Base-by-base conservation (phyloP, 1,140 invertebrate species). In the Eueides isabella region DNA sequence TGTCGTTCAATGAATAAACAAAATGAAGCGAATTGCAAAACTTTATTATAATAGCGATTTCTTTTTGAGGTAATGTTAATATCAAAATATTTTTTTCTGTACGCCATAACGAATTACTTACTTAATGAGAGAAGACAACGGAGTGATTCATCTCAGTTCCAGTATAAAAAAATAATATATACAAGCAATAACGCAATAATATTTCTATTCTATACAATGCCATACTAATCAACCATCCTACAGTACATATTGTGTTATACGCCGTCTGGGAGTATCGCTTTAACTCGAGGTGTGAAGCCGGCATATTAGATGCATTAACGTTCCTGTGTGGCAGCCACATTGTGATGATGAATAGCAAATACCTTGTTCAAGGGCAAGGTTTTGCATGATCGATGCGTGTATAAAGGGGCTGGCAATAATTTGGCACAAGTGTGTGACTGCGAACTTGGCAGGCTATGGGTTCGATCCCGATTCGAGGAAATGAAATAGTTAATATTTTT, bases 281-380 rank as follows among this genome's bases (percentile, higher is more conserved):
- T 76, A 75, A 78, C 67, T 77, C 33, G 71, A 85, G 78, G 80
- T 80, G 85, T 81, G 79, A 85, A 85, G 76, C 79, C 66, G 77
- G 78, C 82, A 84, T 85, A 85, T 80, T 82, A 83, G 71, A 78
- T 85, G 81, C 82, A 85, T 87, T 87, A 85, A 83, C 81, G 74
- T 67, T 75, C 71, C 79, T 75, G 72, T 63, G 78, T 70, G 74
- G 80, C 75, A 71, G 14, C 71, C 71, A 69, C 30, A 73, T 62
- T 11, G n/a, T 33, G 33, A 7, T 41, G 28, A 67, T 70, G 65
- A 66, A 72, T 80, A 29, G 70, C 31, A 67, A 44, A 79, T 79
- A 76, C 69, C 71, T 44, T 61, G 33, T 69, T 71, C 73, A 81
- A 74, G 77, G 74, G 35, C 72, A 83, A 79, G 76, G 78, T 67